phyloP scores from a whole-genome alignment of 2,113 vertebrate genomes.

The rat (Rattus norvegicus) region GRCr8 NC_086031.1:39864001-39864500 shows the following conservation, averaged over 20 bases:
- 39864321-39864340: slow-evolving; percentile 65
- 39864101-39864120: neutral
- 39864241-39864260: slow-evolving; percentile 2
- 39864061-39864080: neutral
- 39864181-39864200: neutral
- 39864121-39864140: neutral
- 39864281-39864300: slow-evolving; percentile 61
- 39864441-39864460: slow-evolving; percentile 36
- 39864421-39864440: slow-evolving; percentile 62
- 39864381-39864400: slow-evolving; percentile 63
- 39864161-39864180: neutral
- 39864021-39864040: neutral
- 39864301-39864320: slow-evolving; percentile 58
- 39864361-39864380: slow-evolving; percentile 70
- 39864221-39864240: neutral
- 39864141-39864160: neutral
- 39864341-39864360: slow-evolving; percentile 57
- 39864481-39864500: slow-evolving; percentile 47
- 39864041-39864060: neutral
- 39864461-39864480: slow-evolving; percentile 62
- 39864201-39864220: neutral
- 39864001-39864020: neutral
- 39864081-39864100: neutral
- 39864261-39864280: slow-evolving; percentile 68
- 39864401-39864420: neutral